Percentiles rank a stretch among this genome's conserved stretches.
phyloP scores from a whole-genome alignment of 2,797 vertebrate genomes.

The Mus caroli region DNA sequence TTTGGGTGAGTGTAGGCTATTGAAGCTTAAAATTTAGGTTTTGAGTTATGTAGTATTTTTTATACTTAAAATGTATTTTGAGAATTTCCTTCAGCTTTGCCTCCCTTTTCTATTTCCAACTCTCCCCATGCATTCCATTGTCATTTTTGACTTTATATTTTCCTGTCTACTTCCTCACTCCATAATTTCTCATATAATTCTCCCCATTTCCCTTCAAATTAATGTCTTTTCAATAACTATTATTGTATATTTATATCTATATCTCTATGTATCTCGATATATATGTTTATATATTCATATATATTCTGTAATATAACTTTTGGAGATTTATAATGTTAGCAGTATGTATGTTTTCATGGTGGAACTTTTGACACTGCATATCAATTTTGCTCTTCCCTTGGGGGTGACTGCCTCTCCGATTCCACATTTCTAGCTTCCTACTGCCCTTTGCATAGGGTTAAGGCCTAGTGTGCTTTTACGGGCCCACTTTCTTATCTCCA shows the following conservation, averaged over 20 bases:
- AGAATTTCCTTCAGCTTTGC: background rate
- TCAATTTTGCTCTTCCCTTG: background rate
- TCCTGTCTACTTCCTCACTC: rapidly evolving
- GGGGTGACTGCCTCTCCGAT: background rate
- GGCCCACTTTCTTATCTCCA: background rate
- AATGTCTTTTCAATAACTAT: background rate
- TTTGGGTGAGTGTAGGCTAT: background rate
- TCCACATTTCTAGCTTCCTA: background rate
- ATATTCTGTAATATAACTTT: background rate
- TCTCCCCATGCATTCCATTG: background rate
- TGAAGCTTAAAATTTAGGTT: background rate
- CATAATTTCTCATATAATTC: too few species aligned
- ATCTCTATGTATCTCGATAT: too few species aligned
- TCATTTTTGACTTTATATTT: background rate
- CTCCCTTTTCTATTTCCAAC: background rate
- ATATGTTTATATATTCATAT: background rate
- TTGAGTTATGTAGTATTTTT: too few species aligned
- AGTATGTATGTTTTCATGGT: background rate
- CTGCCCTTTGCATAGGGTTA: background rate
- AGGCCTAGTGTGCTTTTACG: background rate
- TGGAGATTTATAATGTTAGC: background rate
- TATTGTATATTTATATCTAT: background rate
- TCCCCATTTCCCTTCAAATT: background rate
- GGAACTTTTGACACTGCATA: too few species aligned
- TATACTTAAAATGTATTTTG: background rate